Evolutionary conservation across 2,113 vertebrate genomes (phyloP).

Genomic region (Hemichromis elongatus): DNA sequence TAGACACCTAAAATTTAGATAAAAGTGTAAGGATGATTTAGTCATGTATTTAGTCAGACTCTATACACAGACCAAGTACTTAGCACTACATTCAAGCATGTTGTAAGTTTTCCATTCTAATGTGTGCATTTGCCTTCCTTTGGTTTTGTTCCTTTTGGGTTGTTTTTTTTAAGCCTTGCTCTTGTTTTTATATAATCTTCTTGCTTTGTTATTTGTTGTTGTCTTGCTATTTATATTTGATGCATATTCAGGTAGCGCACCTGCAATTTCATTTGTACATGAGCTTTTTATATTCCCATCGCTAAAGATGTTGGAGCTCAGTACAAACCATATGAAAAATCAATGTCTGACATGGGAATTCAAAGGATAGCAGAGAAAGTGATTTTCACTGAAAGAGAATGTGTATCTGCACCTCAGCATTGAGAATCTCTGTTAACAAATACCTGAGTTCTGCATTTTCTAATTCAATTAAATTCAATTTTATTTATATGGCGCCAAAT

Average conservation of each 20-base stretch:
- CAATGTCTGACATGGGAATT: not conserved
- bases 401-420: not conserved
- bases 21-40: not conserved
- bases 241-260: not conserved
- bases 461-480: not conserved
- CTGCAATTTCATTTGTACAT: not conserved
- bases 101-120: not conserved
- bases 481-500: not conserved
- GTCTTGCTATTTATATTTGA: not conserved
- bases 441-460: not conserved
- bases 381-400: not conserved
- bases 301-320: not conserved
- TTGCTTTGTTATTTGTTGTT: not conserved
- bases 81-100: not conserved
- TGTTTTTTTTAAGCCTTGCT: too few species aligned
- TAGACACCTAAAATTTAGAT: not conserved
- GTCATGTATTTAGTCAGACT: not conserved
- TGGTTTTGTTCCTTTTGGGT: too few species aligned
- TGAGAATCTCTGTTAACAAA: not conserved
- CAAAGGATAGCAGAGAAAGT: not conserved
- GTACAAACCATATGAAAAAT: not conserved
- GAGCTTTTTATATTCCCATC: not conserved
- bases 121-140: not conserved
- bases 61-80: not conserved
- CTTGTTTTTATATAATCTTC: not conserved